Evolutionary conservation across 1,140 invertebrate genomes (phyloP).

Genomic region (Diplogasteroides magnus): DNA sequence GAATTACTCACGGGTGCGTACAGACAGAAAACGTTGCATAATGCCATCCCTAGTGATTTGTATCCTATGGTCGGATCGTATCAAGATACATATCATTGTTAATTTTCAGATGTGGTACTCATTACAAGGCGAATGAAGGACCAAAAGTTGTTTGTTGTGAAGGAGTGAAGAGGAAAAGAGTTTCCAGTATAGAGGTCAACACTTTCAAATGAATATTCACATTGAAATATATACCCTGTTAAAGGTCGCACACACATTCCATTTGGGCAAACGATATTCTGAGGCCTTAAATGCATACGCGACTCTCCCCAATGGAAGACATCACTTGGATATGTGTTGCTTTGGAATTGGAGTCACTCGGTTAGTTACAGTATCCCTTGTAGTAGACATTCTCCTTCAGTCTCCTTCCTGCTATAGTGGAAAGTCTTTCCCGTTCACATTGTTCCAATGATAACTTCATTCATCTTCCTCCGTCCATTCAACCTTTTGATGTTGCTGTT

Average conservation of each 20-base stretch:
- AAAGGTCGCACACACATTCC: slow-evolving; percentile 25
- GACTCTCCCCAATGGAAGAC: not conserved
- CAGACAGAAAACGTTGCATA: too few relatives aligned
- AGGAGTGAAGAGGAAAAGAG: not conserved
- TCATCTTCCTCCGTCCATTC: slow-evolving; percentile 15
- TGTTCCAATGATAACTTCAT: slow-evolving; percentile 1
- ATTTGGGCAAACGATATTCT: slow-evolving; percentile 19
- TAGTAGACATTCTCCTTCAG: not conserved
- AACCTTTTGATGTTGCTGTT: slow-evolving; percentile 22
- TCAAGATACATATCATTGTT: not conserved
- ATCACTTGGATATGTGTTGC: slow-evolving; percentile 26
- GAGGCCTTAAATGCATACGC: slow-evolving; percentile 2
- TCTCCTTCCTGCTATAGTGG: slow-evolving; percentile 14
- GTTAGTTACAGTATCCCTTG: not conserved
- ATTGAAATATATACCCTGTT: not conserved
- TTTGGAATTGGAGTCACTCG: slow-evolving; percentile 27
- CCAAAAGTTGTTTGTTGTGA: not conserved
- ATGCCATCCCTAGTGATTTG: too few relatives aligned
- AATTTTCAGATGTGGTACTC: not conserved
- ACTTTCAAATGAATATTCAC: not conserved
- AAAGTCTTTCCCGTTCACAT: slow-evolving; percentile 10
- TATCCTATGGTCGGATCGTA: too few relatives aligned
- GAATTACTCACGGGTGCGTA: too few relatives aligned
- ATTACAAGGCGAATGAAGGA: not conserved
- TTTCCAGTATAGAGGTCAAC: not conserved